phyloP scores from a whole-genome alignment of 2,888 invertebrate genomes.

The Agriopis aurantiaria region DNA sequence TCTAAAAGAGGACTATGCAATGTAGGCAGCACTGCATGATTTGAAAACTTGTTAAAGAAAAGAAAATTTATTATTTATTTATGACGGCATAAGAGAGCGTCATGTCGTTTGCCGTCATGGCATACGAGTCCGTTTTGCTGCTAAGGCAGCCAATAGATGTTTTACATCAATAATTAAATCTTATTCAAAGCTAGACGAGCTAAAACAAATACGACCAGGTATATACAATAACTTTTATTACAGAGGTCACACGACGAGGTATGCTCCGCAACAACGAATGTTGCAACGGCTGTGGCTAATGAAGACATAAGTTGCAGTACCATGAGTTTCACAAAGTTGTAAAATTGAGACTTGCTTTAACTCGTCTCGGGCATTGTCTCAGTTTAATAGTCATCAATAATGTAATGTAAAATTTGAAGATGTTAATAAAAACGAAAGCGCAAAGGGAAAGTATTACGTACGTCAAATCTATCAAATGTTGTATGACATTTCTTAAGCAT shows the following conservation, averaged over 20 bases:
- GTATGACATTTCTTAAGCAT: no score
- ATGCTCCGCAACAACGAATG: neutral
- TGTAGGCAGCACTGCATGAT: no score
- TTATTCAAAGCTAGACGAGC: no score
- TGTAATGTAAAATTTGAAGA: neutral
- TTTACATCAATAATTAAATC: no score
- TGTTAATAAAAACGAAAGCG: constrained; percentile 5
- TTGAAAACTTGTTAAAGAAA: no score
- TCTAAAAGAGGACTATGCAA: no score
- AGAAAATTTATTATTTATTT: no score
- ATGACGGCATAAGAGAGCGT: no score
- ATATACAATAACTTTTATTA: neutral
- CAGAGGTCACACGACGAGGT: neutral
- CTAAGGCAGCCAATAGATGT: no score
- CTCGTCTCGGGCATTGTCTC: neutral
- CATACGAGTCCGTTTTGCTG: no score
- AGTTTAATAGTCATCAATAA: constrained; percentile 1
- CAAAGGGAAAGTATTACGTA: neutral
- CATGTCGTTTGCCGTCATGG: no score
- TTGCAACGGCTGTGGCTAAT: constrained; percentile 12
- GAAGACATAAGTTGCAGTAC: constrained; percentile 9
- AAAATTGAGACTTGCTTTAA: neutral
- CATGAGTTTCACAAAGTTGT: constrained; percentile 6
- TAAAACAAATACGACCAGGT: neutral
- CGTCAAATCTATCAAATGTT: neutral